Evolutionary conservation across 2,797 vertebrate genomes (phyloP).

Genomic region (Onychomys arenicola): DNA sequence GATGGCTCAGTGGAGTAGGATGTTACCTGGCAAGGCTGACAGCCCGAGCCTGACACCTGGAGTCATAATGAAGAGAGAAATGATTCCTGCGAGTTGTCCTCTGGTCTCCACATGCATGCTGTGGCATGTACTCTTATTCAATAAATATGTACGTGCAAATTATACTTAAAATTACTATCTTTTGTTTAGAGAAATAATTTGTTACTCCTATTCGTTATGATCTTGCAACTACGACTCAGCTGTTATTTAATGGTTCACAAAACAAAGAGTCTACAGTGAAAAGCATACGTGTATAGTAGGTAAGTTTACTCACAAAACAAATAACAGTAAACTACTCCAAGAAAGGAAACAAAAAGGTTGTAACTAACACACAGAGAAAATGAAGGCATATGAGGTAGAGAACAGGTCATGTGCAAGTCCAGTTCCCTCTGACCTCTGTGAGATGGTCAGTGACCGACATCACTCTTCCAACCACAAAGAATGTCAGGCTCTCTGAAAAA

Average conservation of each 20-base stretch:
- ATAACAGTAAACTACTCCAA: neutral
- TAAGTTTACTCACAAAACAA: neutral
- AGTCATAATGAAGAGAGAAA: neutral
- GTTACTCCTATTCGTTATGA: conserved; percentile 13
- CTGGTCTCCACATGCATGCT: neutral
- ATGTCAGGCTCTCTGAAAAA: conserved; percentile 72
- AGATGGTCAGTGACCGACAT: conserved; percentile 68
- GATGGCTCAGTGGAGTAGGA: neutral
- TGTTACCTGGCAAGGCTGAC: neutral
- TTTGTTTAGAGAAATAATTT: conserved; percentile 61
- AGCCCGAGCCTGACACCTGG: neutral
- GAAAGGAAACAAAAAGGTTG: neutral
- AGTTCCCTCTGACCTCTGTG: conserved; percentile 24
- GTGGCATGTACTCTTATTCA: neutral
- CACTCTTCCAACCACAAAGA: conserved; percentile 69
- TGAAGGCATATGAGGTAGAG: neutral
- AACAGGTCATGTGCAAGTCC: neutral
- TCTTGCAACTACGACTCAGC: neutral
- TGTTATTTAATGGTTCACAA: conserved; percentile 57
- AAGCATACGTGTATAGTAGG: neutral
- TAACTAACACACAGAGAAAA: conserved; percentile 21
- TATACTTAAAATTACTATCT: neutral
- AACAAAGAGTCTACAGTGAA: neutral
- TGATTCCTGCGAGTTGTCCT: neutral
- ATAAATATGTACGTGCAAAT: neutral